These are phyloP conservation scores for Alcedo quadribrachys DNA, from an alignment of 2,797 vertebrate species.

Conservation along the genomic window DNA sequence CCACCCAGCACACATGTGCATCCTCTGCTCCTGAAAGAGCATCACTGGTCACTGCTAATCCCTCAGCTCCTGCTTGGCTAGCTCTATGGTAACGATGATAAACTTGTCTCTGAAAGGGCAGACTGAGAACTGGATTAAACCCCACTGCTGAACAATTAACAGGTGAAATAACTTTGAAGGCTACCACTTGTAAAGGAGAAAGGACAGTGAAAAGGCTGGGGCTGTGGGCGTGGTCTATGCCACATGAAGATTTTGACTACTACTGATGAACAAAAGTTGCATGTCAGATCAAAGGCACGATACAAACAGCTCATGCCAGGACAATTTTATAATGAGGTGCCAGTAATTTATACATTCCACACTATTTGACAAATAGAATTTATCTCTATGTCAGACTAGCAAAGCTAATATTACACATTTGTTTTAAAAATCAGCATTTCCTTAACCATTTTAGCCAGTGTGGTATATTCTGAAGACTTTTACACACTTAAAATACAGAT, in stretches of 20 bases:
- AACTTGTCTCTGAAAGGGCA: neutral
- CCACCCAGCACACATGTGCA: neutral
- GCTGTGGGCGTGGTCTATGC: neutral
- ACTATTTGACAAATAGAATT: neutral
- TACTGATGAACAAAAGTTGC: neutral
- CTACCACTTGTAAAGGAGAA: neutral
- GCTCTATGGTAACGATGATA: neutral
- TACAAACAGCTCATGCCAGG: neutral
- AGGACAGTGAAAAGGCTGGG: neutral
- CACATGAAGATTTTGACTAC: neutral
- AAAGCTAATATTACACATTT: neutral
- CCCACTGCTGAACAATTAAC: neutral
- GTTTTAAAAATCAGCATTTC: neutral
- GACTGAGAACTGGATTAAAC: neutral
- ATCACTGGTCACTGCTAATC: neutral
- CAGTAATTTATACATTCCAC: neutral
- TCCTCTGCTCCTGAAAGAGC: neutral
- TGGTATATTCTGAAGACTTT: neutral
- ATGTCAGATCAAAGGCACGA: neutral
- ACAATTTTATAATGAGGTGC: neutral
- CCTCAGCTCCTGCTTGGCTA: neutral
- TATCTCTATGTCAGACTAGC: neutral
- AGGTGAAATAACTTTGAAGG: neutral
- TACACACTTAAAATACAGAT: neutral
- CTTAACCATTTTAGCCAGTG: neutral